phyloP scores from a whole-genome alignment of 2,797 vertebrate species.

The Choloepus didactylus region DNA sequence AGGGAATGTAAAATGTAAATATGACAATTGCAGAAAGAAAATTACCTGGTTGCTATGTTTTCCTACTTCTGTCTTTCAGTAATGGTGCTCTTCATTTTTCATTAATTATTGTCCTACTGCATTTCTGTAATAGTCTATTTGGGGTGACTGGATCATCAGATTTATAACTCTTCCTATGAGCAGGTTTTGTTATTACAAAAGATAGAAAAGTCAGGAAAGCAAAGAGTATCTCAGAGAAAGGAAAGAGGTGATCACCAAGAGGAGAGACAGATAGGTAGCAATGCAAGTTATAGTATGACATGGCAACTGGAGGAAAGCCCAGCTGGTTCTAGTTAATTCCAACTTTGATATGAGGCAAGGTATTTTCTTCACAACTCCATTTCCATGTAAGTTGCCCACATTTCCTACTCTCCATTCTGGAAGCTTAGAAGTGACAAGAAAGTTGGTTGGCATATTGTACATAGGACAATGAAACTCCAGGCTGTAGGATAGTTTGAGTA shows the following conservation, averaged over 20 bases:
- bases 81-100: neutral
- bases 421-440: neutral
- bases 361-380: neutral
- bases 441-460: neutral
- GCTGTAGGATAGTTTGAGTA: neutral
- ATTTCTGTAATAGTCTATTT: neutral
- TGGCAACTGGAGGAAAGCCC: neutral
- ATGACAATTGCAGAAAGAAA: neutral
- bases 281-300: neutral
- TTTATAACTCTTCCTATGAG: neutral
- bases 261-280: neutral
- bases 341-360: neutral
- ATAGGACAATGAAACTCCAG: neutral
- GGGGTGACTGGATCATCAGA: neutral
- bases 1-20: neutral
- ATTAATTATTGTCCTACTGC: neutral
- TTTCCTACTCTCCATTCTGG: neutral
- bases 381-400: neutral
- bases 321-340: neutral
- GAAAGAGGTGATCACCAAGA: neutral
- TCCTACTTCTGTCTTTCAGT: neutral
- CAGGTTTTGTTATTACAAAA: neutral
- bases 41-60: neutral
- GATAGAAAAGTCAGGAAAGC: neutral
- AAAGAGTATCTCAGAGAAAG: neutral